A percentile compares a stretch with the other conserved stretches of the same genome.
phyloP scores from a whole-genome alignment of 2,888 invertebrate species.

The Ophion obscuratus region DNA sequence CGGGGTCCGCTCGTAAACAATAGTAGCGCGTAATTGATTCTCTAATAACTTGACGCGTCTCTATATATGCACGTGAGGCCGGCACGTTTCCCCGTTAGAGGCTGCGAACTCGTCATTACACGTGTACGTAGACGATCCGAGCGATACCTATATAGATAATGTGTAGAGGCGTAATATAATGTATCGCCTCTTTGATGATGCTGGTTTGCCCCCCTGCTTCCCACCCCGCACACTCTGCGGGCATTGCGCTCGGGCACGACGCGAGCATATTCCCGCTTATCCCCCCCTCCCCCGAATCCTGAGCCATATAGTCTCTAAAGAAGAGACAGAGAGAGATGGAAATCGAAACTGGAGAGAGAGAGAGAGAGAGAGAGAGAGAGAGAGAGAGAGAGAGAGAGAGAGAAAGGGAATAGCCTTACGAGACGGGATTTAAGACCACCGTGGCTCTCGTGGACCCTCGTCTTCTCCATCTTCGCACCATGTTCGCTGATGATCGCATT shows the following conservation, averaged over 20 bases:
- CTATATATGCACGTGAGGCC: slow-evolving; percentile 71
- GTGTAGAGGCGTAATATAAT: slow-evolving; percentile 57
- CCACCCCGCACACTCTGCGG: slow-evolving; percentile 63
- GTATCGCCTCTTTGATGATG: slow-evolving; percentile 62
- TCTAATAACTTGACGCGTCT: slow-evolving; percentile 84
- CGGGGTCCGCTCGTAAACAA: slow-evolving; percentile 83
- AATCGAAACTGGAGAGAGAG: background rate
- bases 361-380: slow-evolving; percentile 12
- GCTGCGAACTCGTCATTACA: slow-evolving; percentile 33
- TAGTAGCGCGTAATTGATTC: slow-evolving; percentile 84
- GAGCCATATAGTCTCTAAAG: slow-evolving; percentile 6
- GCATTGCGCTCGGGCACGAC: slow-evolving; percentile 54
- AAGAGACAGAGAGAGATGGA: slow-evolving; percentile 1
- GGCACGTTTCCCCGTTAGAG: slow-evolving; percentile 61
- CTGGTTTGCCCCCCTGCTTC: slow-evolving; percentile 43
- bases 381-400: slow-evolving; percentile 7
- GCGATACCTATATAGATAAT: slow-evolving; percentile 6
- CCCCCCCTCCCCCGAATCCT: slow-evolving; percentile 20
- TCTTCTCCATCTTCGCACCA: slow-evolving; percentile 44
- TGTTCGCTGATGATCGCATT: slow-evolving; percentile 44
- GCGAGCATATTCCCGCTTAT: slow-evolving; percentile 30
- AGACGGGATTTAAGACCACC: slow-evolving; percentile 80
- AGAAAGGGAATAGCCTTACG: slow-evolving; percentile 37
- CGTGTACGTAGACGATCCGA: background rate
- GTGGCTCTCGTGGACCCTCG: slow-evolving; percentile 73